Percentiles rank a stretch among this genome's conserved stretches.
Evolutionary conservation across 2,113 vertebrate genomes (phyloP).

Genomic region (Microtus pennsylvanicus): DNA sequence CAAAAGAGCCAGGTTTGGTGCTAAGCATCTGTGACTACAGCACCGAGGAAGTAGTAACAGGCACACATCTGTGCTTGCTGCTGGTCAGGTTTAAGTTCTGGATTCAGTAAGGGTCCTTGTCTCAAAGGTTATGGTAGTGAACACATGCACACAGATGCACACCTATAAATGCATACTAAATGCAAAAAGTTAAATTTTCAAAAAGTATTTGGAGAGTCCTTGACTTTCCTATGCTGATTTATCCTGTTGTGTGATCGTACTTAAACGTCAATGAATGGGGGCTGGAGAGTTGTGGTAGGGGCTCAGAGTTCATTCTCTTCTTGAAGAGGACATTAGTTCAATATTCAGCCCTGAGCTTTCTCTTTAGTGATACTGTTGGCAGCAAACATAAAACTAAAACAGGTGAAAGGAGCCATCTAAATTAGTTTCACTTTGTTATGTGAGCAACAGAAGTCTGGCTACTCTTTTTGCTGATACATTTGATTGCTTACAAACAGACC

Average conservation of each 20-base stretch:
- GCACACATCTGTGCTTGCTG: not conserved
- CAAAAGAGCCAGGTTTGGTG: not conserved
- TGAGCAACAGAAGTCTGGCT: not conserved
- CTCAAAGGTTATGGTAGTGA: not conserved
- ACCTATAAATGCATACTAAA: not conserved
- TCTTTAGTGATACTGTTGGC: not conserved
- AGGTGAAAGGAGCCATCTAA: not conserved
- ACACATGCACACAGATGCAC: not conserved
- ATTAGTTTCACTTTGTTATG: slow-evolving; percentile 5
- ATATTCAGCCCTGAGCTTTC: not conserved
- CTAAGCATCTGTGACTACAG: no score
- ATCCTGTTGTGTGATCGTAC: not conserved
- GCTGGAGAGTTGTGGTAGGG: not conserved
- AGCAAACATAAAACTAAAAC: not conserved
- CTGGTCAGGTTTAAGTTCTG: not conserved
- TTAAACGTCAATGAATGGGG: not conserved
- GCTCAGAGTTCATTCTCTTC: not conserved
- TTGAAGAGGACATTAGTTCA: not conserved
- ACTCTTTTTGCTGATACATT: slow-evolving; percentile 54
- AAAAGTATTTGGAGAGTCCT: not conserved
- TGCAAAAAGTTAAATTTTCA: not conserved
- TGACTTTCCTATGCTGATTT: not conserved
- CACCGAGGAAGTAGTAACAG: no score
- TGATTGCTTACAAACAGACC: slow-evolving; percentile 49
- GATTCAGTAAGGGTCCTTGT: not conserved